phyloP scores from a whole-genome alignment of 2,797 vertebrate genomes.

The Phyllotis vaccarum region DNA sequence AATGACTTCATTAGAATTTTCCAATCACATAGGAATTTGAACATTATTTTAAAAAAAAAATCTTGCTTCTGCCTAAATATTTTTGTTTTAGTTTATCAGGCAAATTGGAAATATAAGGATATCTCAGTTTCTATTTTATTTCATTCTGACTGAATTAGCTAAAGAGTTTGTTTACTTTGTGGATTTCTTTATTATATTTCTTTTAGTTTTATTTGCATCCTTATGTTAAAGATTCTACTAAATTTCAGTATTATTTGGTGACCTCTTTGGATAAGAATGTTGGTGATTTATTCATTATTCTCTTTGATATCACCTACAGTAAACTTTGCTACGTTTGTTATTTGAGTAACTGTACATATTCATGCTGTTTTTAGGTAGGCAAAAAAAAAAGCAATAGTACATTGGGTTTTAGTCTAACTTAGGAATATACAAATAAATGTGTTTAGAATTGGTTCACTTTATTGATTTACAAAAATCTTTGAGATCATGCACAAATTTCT shows the following conservation, averaged over 20 bases:
- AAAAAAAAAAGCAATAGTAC: not conserved
- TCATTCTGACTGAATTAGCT: not conserved
- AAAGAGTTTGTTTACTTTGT: not conserved
- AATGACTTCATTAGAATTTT: not conserved
- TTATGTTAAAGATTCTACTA: not conserved
- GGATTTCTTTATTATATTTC: not conserved
- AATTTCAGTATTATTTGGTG: not conserved
- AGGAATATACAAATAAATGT: not conserved
- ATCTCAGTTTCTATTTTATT: not conserved
- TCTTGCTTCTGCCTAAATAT: too few species aligned
- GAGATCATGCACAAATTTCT: not conserved
- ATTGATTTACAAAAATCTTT: not conserved
- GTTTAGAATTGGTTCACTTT: not conserved
- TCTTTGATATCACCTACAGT: not conserved
- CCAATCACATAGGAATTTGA: too few species aligned
- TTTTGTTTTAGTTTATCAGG: not conserved
- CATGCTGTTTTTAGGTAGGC: not conserved
- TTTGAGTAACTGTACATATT: not conserved
- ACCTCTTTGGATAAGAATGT: not conserved
- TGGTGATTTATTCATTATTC: not conserved
- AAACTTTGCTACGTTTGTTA: not conserved
- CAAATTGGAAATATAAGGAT: not conserved
- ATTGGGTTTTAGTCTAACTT: not conserved
- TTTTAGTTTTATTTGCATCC: not conserved
- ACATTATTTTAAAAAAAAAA: not conserved